These are phyloP conservation scores for Netelia virgata DNA, from an alignment of 2,888 invertebrate genomes.

Conservation along the genomic window DNA sequence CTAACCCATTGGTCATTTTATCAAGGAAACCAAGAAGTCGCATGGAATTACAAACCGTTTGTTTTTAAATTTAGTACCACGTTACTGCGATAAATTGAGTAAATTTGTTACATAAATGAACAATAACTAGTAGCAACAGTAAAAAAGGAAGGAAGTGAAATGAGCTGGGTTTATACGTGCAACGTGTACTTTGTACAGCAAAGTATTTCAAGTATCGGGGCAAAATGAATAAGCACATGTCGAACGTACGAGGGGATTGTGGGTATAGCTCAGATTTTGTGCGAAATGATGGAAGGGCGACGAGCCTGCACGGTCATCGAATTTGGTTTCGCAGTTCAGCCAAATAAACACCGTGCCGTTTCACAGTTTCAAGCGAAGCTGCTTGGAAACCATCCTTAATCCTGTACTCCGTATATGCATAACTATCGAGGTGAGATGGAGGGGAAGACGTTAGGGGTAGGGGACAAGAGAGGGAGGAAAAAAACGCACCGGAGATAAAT, in stretches of 20 bases:
- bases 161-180: constrained; percentile 17
- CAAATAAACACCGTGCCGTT: constrained; percentile 37
- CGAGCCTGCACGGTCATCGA: constrained; percentile 42
- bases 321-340: constrained; percentile 7
- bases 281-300: constrained; percentile 28
- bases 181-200: background rate
- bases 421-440: constrained; percentile 49
- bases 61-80: no score
- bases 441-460: background rate
- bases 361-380: constrained; percentile 2
- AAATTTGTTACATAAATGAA: no score
- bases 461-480: constrained; percentile 10
- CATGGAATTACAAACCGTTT: no score
- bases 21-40: no score
- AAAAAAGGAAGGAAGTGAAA: no score
- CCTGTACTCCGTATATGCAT: constrained; percentile 40
- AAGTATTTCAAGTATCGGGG: constrained; percentile 29
- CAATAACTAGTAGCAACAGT: no score
- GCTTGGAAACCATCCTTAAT: constrained; percentile 40
- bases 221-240: constrained; percentile 31
- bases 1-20: no score
- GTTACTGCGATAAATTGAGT: no score
- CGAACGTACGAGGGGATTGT: constrained; percentile 42
- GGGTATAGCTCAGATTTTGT: constrained; percentile 1
- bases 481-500: constrained; percentile 48